Evolutionary conservation across 1,140 invertebrate genomes (phyloP), one percentile per base, ranked within the genome.

Genomic region (Drepana arcuata): DNA sequence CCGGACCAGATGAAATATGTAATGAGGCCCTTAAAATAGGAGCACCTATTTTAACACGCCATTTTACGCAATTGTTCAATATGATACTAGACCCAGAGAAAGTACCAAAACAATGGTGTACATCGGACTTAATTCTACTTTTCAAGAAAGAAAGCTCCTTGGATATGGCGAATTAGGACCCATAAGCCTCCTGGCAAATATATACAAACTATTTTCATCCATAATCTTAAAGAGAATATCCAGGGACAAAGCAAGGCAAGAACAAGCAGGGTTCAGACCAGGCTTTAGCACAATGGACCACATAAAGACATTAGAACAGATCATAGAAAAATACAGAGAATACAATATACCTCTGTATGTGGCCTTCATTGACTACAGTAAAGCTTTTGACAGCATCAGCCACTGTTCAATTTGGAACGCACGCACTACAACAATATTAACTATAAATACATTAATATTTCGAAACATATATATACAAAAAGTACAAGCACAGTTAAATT

Each of bases 1-100:
- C 49, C 5, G 45, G 45, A 7, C 32, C 40, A 13, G 45, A 53
- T 16, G 30, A 30, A 13, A 32, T 48, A 36, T n/a, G 10, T 13
- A 52, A 52, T 29, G 32, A 47, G 28, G 39, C 34, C n/a, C 12
- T 51, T 1, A 51, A 51, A 35, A 26, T 42, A 13, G 48, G 34
- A 7, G 18, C 31, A 39, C 13, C 35, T 5, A 16, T 40, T 10
- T 21, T 51, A 35, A 11, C 15, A 14, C 10, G 9, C 9, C 42
- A 41, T 16, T 9, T 52, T 9, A 33, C 40, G 9, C 0, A 40
- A 24, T 14, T 52, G 4, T 40, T 47, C 14, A 52, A 41, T 12
- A 40, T 39, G 36, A 26, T 43, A 43, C 31, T 42, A n/a, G 24
- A 41, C 3, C 12, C 23, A 27, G 34, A 31, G 31, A 40, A 7